phyloP scores from a whole-genome alignment of 2,113 vertebrate genomes.

The Dipodomys ordii region DNA sequence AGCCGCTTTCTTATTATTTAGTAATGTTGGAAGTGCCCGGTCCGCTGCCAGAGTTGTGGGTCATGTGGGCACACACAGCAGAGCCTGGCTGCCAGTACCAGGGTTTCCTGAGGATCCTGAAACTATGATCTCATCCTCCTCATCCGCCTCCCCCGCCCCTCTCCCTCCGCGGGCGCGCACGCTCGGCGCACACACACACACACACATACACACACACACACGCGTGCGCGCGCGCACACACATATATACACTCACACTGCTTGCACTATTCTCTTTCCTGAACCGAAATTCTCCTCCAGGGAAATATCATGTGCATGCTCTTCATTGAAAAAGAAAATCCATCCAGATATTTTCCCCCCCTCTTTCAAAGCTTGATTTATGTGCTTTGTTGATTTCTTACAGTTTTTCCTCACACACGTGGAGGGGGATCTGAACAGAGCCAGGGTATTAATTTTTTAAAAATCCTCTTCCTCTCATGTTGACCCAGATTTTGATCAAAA shows the following conservation, averaged over 20 bases:
- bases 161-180: slow-evolving; percentile 77
- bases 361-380: slow-evolving; percentile 75
- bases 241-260: background rate
- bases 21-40: slow-evolving; percentile 82
- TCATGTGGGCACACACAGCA: slow-evolving; percentile 83
- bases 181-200: slow-evolving; percentile 73
- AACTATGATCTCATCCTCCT: slow-evolving; percentile 84
- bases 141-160: slow-evolving; percentile 78
- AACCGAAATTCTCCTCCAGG: slow-evolving; percentile 68
- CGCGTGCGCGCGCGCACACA: background rate
- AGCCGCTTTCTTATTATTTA: slow-evolving; percentile 81
- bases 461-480: slow-evolving; percentile 45
- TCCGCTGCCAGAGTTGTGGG: slow-evolving; percentile 83
- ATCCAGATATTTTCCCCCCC: slow-evolving; percentile 26
- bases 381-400: slow-evolving; percentile 82
- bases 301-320: slow-evolving; percentile 63
- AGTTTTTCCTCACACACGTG: slow-evolving; percentile 72
- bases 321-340: slow-evolving; percentile 41
- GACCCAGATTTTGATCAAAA: slow-evolving; percentile 75
- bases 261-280: slow-evolving; percentile 58
- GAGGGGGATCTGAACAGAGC: slow-evolving; percentile 45
- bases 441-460: slow-evolving; percentile 50
- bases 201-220: slow-evolving; percentile 35
- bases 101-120: slow-evolving; percentile 84
- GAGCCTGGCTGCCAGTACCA: slow-evolving; percentile 81